Percentiles rank a stretch among this genome's conserved stretches.
Evolutionary conservation across 2,888 invertebrate species (phyloP).

Genomic region (Cephalotes varians): DNA sequence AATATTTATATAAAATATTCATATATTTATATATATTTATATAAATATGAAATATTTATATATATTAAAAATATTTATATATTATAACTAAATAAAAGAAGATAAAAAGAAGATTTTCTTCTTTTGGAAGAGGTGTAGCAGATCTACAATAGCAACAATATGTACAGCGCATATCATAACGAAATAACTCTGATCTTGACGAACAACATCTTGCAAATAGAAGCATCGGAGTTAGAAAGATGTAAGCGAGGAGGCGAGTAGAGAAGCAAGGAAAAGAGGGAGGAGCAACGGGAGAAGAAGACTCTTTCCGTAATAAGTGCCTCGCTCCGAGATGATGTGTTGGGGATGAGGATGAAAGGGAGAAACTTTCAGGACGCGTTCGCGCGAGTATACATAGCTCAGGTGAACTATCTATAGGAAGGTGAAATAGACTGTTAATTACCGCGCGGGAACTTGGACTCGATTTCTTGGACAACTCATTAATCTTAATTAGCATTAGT

Average conservation of each 20-base stretch:
- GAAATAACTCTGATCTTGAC: background rate
- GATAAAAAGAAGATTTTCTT: background rate
- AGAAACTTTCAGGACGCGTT: constrained; percentile 52
- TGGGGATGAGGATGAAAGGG: constrained; percentile 32
- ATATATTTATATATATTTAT: no score
- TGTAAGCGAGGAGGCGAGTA: constrained; percentile 22
- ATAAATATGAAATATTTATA: no score
- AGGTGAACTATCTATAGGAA: constrained; percentile 35
- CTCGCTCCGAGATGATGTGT: constrained; percentile 22
- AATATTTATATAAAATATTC: no score
- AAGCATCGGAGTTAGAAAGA: constrained; percentile 4
- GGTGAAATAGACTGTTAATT: constrained; percentile 58
- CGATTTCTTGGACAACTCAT: constrained; percentile 62
- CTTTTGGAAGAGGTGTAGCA: background rate
- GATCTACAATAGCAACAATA: background rate
- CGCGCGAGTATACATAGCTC: constrained; percentile 36
- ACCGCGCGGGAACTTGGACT: constrained; percentile 57
- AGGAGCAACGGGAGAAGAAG: background rate
- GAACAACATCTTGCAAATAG: constrained; percentile 23
- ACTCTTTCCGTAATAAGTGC: constrained; percentile 56
- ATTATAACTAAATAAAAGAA: background rate
- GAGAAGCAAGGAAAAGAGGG: background rate
- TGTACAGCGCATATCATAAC: constrained; percentile 2
- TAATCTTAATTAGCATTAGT: constrained; percentile 62
- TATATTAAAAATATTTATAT: constrained; percentile 2